Evolutionary conservation across 2,797 vertebrate species (phyloP), one percentile per base, ranked within the genome.

Genomic region (Lycodopsis pacificus): DNA sequence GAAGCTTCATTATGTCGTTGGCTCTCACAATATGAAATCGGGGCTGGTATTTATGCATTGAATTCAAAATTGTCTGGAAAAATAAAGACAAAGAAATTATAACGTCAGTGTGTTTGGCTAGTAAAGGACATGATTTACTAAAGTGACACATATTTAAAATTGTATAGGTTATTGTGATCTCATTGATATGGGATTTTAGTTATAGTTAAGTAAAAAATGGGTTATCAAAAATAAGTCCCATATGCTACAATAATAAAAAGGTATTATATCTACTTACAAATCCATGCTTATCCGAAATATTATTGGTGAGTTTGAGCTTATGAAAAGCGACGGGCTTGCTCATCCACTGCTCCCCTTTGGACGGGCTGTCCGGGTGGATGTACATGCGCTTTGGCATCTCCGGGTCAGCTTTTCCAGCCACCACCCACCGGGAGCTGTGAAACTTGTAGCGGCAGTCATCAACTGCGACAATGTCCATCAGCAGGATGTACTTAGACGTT

Each of bases 371-470:
- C 0, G 98, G 98, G 87, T 99, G 98, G 90, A 99, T 99, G 85
- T 99, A 99, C 97, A 99, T 98, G 92, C 97, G 95, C 88, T 98
- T 98, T 74, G 98, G 97, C 98, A 99, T 98, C 96, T 99, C 98
- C 4, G 97, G 97, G 88, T 99, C 98, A 54, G 98, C 98, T 90
- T 99, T 99, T 63, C 98, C 98, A 3, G 97, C 98, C 80, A 97
- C 97, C 94, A 96, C 97, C 98, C 98, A 99, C 81, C 95, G 95
- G 70, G 97, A 99, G 92, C 97, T 97, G 86, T 98, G 97, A 85
- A 99, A 99, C 92, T 99, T 99, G 88, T 99, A 99, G 79, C 98
- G 96, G 89, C 96, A 98, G 92, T 98, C 97, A 65, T 99, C 98
- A 0, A 98, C 97, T 1, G 97, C 95, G n/a, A 99, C 97, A 59